Base-by-base conservation (phyloP, 2,888 invertebrate genomes). In the Perithous albicinctus region DNA sequence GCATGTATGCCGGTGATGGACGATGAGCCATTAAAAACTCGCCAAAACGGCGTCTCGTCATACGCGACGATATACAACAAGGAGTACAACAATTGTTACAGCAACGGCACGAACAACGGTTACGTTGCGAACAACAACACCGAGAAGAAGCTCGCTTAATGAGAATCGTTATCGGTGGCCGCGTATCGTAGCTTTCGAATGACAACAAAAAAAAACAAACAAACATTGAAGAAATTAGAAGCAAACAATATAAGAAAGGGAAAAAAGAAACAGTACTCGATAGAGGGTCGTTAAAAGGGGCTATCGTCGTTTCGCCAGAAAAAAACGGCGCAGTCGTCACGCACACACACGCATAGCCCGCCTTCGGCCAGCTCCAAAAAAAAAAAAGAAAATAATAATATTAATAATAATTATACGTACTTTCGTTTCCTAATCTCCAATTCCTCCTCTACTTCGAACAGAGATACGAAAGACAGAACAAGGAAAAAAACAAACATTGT, bases 1-100 rank as follows among this genome's bases (percentile, higher is more conserved):
- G 94, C 94, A 83, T 97, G 97, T 91, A 97, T 97, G 97, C 95
- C 96, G 84, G 94, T 96, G n/a, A 90, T 96, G 91, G 96, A 95
- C 35, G 94, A 94, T 77, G 93, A 93, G 63, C 87, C 88, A 18
- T 78, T 84, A 20, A 88, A 87, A 80, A 89, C 90, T 51, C 91
- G 90, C 20, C 91, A 90, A 59, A 92, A 93, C 83, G 92, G 92
- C 43, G 90, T 91, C 20, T 90, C 90, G 35, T 88, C 90, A 32
- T 94, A 94, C 87, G 93, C 94, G 84, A 94, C 94, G 80, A 94
- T 94, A 84, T 94, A 94, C 87, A 93, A 94, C 76, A 94, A 94
- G 86, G 94, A 94, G 70, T 94, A 94, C 90, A 94, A 95, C 89
- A 94, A 94, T 73, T 95, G 95, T 90, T 95, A 95, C 90, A 95